Evolutionary conservation across 2,113 vertebrate species (phyloP).

Genomic region (Brienomyrus brachyistius): DNA sequence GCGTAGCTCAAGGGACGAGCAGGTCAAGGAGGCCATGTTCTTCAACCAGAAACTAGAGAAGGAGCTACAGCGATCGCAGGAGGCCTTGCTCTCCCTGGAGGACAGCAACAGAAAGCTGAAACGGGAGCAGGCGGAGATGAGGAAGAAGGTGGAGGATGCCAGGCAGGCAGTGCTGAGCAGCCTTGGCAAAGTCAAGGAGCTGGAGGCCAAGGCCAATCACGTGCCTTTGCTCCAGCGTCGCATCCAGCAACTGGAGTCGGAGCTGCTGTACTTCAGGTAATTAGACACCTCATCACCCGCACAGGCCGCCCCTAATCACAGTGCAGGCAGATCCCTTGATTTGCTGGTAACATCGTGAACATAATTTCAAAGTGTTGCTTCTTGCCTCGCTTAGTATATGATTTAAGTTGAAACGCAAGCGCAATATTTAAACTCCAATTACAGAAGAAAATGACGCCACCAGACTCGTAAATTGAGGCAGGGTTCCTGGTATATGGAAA

Average conservation of each 20-base stretch:
- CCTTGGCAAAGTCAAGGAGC: slow-evolving; percentile 79
- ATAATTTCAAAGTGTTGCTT: background rate
- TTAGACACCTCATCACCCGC: slow-evolving; percentile 19
- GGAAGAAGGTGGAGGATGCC: slow-evolving; percentile 79
- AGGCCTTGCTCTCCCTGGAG: slow-evolving; percentile 61
- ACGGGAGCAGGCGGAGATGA: slow-evolving; percentile 73
- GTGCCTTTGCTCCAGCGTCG: slow-evolving; percentile 68
- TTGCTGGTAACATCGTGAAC: background rate
- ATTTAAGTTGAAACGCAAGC: background rate
- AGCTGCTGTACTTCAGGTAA: slow-evolving; percentile 79
- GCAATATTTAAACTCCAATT: background rate
- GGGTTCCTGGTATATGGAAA: background rate
- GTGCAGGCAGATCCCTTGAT: background rate
- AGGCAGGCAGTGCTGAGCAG: slow-evolving; percentile 67
- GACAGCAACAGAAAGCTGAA: slow-evolving; percentile 69
- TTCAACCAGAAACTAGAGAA: slow-evolving; percentile 70
- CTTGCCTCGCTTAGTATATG: background rate
- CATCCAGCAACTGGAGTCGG: slow-evolving; percentile 69
- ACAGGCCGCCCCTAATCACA: background rate
- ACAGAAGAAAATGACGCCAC: background rate
- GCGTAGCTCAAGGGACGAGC: slow-evolving; percentile 60
- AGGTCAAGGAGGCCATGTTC: slow-evolving; percentile 66
- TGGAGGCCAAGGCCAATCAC: slow-evolving; percentile 71
- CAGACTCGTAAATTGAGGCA: background rate
- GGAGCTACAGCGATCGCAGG: slow-evolving; percentile 68